Base-by-base conservation (phyloP, 2,888 invertebrate species). In the Eupithecia centaureata region DNA sequence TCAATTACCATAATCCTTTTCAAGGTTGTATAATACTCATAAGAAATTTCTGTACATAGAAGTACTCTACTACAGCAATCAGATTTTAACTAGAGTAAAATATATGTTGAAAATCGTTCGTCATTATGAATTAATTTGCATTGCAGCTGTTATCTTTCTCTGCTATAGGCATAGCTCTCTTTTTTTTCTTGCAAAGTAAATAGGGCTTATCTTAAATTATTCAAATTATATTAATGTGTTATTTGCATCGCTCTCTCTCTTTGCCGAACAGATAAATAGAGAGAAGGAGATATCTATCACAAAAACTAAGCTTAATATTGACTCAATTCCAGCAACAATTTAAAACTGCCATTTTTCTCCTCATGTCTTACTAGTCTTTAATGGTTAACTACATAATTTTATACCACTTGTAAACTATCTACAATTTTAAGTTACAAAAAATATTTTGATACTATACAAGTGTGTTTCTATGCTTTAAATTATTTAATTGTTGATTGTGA, bases 301-400 rank as follows among this genome's bases (percentile, higher is more conserved):
- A 13, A 13, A 51, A 12, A n/a, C 54, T 67, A 32, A 33, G 30
- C 47, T 42, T 47, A 56, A n/a, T n/a, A n/a, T n/a, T n/a, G 58
- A 65, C 62, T 62, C 58, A 65, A 25, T 32, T 65, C 59, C 35
- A 35, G 57, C 51, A 65, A 47, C 59, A 67, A 57, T 30, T 63
- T 67, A 47, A 61, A 66, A 63, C 68, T 68, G 68, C 58, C 52
- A 61, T 58, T 68, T 64, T 61, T 52, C 32, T 63, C 30, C 47
- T 60, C 59, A 47, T 57, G 67, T 27, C 70, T 70, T 51, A 67
- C 72, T 72, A 68, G 72, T 73, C 72, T 62, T 67, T 63, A 58
- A 60, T 63, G 30, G 58, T 70, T 61, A 13, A 13, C 42, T 42
- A 10, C 22, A 47, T 47, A n/a, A n/a, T n/a, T 68, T 47, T 54